These are phyloP conservation scores for Theocolax elegans DNA, from an alignment of 1,140 invertebrate genomes.

Conservation along the genomic window DNA sequence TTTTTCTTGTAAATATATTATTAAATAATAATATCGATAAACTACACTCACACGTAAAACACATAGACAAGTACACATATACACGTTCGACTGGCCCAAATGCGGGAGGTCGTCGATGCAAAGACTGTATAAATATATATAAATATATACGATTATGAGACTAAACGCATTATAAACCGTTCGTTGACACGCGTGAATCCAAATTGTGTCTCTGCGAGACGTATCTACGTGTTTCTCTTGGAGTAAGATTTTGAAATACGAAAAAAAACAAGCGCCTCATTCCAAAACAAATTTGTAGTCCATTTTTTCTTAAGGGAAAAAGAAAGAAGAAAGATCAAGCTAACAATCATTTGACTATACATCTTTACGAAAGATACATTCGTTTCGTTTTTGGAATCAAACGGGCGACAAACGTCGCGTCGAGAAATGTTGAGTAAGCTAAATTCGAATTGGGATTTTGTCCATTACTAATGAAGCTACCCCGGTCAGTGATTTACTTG, in stretches of 20 bases:
- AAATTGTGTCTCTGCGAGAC: constrained; percentile 4
- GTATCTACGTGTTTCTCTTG: constrained; percentile 6
- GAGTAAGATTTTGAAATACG: constrained; percentile 13
- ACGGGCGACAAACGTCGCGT: no score
- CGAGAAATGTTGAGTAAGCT: no score
- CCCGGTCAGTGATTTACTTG: no score
- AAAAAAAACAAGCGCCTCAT: no score
- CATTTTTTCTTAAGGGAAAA: no score
- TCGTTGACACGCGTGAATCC: constrained; percentile 20
- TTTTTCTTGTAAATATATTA: constrained; percentile 41
- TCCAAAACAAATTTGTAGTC: no score
- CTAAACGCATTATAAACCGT: constrained; percentile 50
- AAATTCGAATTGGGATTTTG: no score
- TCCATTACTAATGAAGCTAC: no score
- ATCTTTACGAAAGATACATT: no score
- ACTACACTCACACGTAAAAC: constrained; percentile 4
- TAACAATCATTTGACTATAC: no score
- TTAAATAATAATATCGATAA: constrained; percentile 26
- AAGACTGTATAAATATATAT: constrained; percentile 36
- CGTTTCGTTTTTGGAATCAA: no score
- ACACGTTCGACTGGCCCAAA: constrained; percentile 11
- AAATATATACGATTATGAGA: constrained; percentile 40
- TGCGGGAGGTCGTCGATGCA: background rate
- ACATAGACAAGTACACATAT: background rate
- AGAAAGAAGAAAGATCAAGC: no score